Evolutionary conservation across 2,888 invertebrate genomes (phyloP), one percentile per base, ranked within the genome.

Genomic region (Drosophila heteroneura): DNA sequence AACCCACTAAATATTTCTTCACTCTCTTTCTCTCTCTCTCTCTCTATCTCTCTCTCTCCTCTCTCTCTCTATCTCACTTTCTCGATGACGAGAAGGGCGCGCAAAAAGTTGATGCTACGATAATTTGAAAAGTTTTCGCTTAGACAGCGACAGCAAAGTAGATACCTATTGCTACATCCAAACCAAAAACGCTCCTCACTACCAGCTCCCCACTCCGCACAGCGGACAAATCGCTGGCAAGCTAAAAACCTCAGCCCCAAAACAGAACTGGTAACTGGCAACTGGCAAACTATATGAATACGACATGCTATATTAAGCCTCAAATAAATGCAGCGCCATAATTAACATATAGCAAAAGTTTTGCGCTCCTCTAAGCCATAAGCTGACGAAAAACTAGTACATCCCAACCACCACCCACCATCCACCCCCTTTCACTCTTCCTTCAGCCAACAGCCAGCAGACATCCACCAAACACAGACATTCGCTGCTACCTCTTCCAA

Each of bases 301-400:
- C 78, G 73, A 77, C 81, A 87, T 80, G 90, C 76, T 79, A 76
- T 87, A 90, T 89, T 87, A 87, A 87, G 87, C 85, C 82, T 90
- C 85, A 89, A 89, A 86, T 89, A 86, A 91, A 88, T 89, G 86
- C 89, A 82, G 70, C 76, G 85, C 82, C 88, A 87, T 91, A 91
- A 91, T 91, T 90, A 91, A 91, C 91, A 89, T 91, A 89, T 87
- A 87, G 91, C 81, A 81, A 91, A 91, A 91, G 84, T 91, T 90
- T 91, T 74, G 54, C 56, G 67, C 57, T 65, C 44, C 60, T 71
- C 83, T 81, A 70, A 85, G 67, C 81, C 70, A 59, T 72, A 82
- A 82, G 81, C 79, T 74, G 64, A 52, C 64, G 69, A 71, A 79
- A 74, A 79, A 60, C 74, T 69, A 61, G 64, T 53, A 67, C 68